phyloP scores from a whole-genome alignment of 2,888 invertebrate species.

The Leptinotarsa rubiginosa region DNA sequence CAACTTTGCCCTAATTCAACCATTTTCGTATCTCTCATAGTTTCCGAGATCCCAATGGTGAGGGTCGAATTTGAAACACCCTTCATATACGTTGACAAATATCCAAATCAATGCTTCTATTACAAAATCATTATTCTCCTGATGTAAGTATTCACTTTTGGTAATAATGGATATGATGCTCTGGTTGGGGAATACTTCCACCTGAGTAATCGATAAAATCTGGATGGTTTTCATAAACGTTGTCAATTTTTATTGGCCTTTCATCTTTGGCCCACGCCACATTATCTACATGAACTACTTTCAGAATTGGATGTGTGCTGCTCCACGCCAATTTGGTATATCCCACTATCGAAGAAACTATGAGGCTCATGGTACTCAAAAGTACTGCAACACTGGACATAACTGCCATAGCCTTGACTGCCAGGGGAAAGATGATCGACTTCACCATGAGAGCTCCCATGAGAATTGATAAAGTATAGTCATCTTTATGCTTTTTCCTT shows the following conservation, averaged over 20 bases:
- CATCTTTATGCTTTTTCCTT: conserved; percentile 60
- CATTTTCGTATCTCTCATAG: too few species aligned
- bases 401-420: conserved; percentile 76
- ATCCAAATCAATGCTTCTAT: too few species aligned
- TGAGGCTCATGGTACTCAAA: conserved; percentile 69
- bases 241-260: conserved; percentile 57
- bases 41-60: too few species aligned
- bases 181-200: neutral
- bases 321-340: conserved; percentile 64
- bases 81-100: too few species aligned
- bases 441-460: conserved; percentile 76
- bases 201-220: neutral
- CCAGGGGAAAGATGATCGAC: conserved; percentile 75
- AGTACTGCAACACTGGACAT: conserved; percentile 72
- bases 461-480: conserved; percentile 73
- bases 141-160: neutral
- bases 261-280: conserved; percentile 65
- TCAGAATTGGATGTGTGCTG: conserved; percentile 40
- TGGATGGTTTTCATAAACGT: neutral
- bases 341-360: conserved; percentile 74
- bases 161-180: conserved; percentile 20
- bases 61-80: too few species aligned
- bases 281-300: conserved; percentile 62
- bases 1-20: too few species aligned
- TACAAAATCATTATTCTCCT: neutral